Evolutionary conservation across 2,888 invertebrate genomes (phyloP).

Genomic region (Torymus texanus): DNA sequence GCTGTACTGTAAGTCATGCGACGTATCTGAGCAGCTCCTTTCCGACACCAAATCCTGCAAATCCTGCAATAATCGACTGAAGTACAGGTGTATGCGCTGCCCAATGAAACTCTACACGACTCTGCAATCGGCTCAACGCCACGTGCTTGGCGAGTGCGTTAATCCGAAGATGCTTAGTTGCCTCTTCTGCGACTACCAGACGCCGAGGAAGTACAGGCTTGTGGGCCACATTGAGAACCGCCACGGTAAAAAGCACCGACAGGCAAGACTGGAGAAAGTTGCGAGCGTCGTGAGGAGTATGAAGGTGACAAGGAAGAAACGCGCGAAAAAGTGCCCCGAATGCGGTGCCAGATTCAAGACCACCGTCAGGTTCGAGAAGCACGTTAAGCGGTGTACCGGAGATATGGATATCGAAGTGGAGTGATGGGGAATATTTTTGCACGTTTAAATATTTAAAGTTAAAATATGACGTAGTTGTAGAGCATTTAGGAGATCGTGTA

Average conservation of each 20-base stretch:
- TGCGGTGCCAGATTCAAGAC: conserved; percentile 45
- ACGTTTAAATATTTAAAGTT: too few species aligned
- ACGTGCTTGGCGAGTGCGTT: conserved; percentile 42
- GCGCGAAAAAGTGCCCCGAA: conserved; percentile 20
- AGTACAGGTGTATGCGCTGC: conserved; percentile 34
- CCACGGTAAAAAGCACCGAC: background rate
- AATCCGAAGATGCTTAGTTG: conserved; percentile 29
- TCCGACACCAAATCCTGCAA: background rate
- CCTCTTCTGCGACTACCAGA: conserved; percentile 36
- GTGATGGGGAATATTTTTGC: too few species aligned
- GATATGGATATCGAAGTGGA: background rate
- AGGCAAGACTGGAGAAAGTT: background rate
- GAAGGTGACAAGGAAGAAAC: conserved; percentile 1
- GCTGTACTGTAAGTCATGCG: conserved; percentile 29
- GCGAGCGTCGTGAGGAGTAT: background rate
- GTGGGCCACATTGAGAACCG: conserved; percentile 24
- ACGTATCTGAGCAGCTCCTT: background rate
- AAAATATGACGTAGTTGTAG: too few species aligned
- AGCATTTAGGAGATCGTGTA: too few species aligned
- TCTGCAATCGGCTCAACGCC: conserved; percentile 38
- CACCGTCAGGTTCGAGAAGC: conserved; percentile 10
- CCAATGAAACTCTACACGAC: conserved; percentile 21
- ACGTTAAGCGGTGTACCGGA: conserved; percentile 22
- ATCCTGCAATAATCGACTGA: background rate
- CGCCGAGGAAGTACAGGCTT: conserved; percentile 38